Conservation (phyloP, 2,113 vertebrate genomes). For the Chionis minor region DNA sequence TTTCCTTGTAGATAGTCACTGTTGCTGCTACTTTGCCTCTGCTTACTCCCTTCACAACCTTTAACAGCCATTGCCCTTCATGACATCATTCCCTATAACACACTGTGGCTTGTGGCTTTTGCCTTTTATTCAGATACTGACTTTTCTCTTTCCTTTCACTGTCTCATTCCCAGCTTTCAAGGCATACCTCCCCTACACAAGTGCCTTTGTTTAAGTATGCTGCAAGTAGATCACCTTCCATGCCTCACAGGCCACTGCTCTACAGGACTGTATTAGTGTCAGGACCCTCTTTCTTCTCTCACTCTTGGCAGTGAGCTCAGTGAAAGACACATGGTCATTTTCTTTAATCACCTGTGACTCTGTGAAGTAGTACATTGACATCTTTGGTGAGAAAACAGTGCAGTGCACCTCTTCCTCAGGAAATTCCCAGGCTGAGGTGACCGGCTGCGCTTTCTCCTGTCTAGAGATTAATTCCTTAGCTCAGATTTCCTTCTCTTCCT, state of each 20-base stretch:
- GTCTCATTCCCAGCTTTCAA: neutral
- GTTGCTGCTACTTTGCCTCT: neutral
- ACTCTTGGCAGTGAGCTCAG: neutral
- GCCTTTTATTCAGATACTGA: neutral
- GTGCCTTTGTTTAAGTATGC: neutral
- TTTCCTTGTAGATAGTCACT: neutral
- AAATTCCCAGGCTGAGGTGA: neutral
- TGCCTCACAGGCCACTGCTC: neutral
- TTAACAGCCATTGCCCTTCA: neutral
- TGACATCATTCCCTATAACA: neutral
- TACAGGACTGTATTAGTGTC: neutral
- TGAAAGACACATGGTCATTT: neutral
- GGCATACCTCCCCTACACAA: neutral
- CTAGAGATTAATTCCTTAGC: neutral
- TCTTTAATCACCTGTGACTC: neutral
- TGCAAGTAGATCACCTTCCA: neutral
- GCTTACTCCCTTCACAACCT: neutral
- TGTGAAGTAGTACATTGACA: neutral
- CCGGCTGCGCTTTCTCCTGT: rapidly evolving
- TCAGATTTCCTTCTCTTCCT: neutral
- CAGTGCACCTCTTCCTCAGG: neutral
- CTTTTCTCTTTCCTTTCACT: neutral
- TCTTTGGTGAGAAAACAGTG: neutral
- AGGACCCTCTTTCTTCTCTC: neutral
- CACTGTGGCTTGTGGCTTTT: neutral